A percentile compares a stretch with the other conserved stretches of the same genome.
These are phyloP conservation scores for Oenanthe melanoleuca DNA, from an alignment of 2,113 vertebrate genomes.

Conservation along the genomic window DNA sequence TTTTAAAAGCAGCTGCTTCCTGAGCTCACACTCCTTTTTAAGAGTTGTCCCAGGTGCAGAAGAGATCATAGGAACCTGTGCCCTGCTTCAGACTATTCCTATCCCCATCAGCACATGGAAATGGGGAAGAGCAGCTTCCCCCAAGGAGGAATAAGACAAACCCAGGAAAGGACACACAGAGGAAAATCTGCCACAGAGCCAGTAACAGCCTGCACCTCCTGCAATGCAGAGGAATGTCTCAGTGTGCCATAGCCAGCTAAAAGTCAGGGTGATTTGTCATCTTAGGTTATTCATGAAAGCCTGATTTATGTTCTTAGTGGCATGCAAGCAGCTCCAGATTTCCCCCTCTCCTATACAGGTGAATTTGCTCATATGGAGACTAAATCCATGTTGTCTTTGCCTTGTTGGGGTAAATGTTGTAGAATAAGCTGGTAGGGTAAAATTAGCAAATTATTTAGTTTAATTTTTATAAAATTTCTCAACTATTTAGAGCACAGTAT, in stretches of 20 bases:
- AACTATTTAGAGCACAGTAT: background rate
- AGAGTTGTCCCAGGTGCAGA: background rate
- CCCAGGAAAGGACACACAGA: background rate
- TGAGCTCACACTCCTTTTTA: background rate
- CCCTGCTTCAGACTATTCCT: background rate
- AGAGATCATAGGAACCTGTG: fast-evolving
- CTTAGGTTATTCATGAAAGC: background rate
- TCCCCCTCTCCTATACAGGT: background rate
- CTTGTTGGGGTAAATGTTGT: background rate
- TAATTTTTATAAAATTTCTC: background rate
- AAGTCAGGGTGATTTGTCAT: background rate
- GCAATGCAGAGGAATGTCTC: background rate
- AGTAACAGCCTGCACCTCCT: background rate
- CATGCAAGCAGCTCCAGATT: background rate
- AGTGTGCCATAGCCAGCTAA: background rate
- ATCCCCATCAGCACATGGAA: background rate
- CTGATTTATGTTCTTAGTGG: background rate
- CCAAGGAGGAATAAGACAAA: background rate
- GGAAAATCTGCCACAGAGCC: background rate
- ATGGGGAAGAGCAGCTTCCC: background rate
- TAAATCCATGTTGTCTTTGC: background rate
- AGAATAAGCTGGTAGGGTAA: background rate
- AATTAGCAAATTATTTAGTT: background rate
- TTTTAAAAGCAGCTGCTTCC: background rate
- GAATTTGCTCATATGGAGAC: background rate